Evolutionary conservation across 1,140 invertebrate species (phyloP).

Genomic region (Dysdera silvatica): DNA sequence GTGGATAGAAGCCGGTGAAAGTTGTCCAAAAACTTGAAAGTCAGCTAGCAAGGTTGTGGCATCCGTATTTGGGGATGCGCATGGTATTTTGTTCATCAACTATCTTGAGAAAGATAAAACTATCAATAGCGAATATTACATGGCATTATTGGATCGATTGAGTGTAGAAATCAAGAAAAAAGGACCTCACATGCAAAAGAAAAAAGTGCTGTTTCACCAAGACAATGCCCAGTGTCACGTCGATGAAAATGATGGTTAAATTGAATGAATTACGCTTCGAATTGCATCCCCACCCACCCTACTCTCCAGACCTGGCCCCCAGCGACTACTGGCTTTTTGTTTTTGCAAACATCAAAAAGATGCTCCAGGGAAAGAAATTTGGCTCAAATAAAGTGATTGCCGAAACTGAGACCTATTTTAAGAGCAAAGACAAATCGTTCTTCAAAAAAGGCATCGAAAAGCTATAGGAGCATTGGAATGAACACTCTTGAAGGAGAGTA

Average conservation of each 20-base stretch:
- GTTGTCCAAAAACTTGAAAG: neutral
- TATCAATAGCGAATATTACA: neutral
- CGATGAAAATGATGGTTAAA: conserved; percentile 9
- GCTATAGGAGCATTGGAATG: neutral
- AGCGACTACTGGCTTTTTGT: conserved; percentile 34
- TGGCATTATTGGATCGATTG: neutral
- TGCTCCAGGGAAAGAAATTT: neutral
- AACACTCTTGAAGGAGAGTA: neutral
- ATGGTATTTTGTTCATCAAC: neutral
- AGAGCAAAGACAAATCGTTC: neutral
- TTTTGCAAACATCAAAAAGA: neutral
- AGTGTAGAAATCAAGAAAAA: conserved; percentile 9
- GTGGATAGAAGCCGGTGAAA: neutral
- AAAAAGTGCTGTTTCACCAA: conserved; percentile 10
- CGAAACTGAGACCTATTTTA: neutral
- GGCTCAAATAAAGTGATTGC: conserved; percentile 2
- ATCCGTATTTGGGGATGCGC: neutral
- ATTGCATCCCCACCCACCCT: conserved; percentile 37
- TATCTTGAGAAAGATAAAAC: neutral
- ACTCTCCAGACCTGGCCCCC: conserved; percentile 40
- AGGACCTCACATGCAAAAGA: conserved; percentile 1
- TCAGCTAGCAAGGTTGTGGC: conserved; percentile 1
- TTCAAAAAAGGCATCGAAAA: neutral
- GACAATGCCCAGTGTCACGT: conserved; percentile 19
- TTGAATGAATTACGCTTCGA: conserved; percentile 10